Percentiles rank a stretch among this genome's conserved stretches.
These are phyloP conservation scores for Phengaris arion DNA, from an alignment of 2,888 invertebrate species.

Conservation along the genomic window DNA sequence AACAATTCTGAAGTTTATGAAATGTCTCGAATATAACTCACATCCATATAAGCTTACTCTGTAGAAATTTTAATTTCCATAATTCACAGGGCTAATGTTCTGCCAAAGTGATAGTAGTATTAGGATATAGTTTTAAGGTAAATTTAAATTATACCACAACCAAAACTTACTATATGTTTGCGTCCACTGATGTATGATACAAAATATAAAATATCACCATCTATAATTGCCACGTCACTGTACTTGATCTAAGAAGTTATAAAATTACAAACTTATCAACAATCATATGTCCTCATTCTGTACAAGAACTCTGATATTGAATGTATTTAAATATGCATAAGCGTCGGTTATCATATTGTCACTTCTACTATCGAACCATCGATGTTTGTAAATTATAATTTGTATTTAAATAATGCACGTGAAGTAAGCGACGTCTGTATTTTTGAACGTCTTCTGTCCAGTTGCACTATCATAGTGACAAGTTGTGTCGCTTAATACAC, in stretches of 20 bases:
- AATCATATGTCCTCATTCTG: no score
- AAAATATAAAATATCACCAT: neutral
- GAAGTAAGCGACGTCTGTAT: neutral
- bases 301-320: no score
- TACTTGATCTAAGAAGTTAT: neutral
- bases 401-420: neutral
- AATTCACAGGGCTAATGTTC: conserved; percentile 10
- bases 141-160: neutral
- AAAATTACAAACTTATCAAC: no score
- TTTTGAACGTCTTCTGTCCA: neutral
- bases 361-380: no score
- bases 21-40: conserved; percentile 11
- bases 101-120: conserved; percentile 18
- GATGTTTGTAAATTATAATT: no score
- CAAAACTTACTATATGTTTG: neutral
- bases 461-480: neutral
- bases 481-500: neutral
- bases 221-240: neutral
- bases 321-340: no score
- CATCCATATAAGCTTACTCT: conserved; percentile 10
- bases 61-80: neutral
- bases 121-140: conserved; percentile 17
- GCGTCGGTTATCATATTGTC: neutral
- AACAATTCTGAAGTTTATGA: neutral
- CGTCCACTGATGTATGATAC: neutral